These are phyloP conservation scores for Cochlearius cochlearius DNA, from an alignment of 2,113 vertebrate genomes.

Conservation along the genomic window DNA sequence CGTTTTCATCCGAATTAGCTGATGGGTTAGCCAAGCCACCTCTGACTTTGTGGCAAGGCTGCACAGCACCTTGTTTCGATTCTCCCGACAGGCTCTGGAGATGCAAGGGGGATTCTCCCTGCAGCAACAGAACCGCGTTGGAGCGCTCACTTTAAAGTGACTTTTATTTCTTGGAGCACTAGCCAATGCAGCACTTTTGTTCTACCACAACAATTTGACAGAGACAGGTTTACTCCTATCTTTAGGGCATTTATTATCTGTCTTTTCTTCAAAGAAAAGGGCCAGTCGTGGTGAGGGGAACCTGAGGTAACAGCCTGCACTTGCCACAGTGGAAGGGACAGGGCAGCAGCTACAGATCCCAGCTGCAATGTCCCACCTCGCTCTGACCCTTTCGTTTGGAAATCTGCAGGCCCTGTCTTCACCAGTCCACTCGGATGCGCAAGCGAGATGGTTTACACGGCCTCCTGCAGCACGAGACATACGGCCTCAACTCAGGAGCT, in stretches of 20 bases:
- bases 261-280: not conserved
- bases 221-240: not conserved
- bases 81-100: not conserved
- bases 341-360: not conserved
- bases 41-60: not conserved
- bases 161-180: not conserved
- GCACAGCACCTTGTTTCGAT: rapidly evolving
- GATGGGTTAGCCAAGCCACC: not conserved
- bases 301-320: not conserved
- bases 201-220: not conserved
- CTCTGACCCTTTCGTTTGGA: rapidly evolving
- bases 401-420: not conserved
- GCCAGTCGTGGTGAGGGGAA: not conserved
- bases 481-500: not conserved
- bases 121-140: not conserved
- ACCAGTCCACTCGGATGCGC: rapidly evolving
- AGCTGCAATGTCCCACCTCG: not conserved
- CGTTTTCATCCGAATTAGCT: not conserved
- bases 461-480: not conserved
- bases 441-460: not conserved
- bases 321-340: not conserved
- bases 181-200: not conserved
- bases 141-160: not conserved
- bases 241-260: not conserved
- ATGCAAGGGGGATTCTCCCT: too few relatives aligned